Percentiles rank a stretch among this genome's conserved stretches.
Evolutionary conservation across 2,113 vertebrate genomes (phyloP).

Genomic region (Anolis carolinensis): DNA sequence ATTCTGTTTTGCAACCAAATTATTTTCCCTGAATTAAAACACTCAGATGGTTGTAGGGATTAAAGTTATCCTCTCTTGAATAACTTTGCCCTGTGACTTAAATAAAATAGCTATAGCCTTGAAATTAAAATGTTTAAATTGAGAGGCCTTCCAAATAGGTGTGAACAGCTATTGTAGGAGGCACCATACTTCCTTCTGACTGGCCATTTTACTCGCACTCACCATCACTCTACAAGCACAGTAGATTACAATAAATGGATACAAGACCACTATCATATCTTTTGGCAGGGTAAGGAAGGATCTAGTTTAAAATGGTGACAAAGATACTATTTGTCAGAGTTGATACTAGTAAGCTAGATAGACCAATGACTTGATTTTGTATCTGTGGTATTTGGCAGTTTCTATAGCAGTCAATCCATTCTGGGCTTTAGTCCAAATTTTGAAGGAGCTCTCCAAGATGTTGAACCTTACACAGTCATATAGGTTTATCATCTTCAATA

Average conservation of each 20-base stretch:
- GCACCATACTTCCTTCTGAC: background rate
- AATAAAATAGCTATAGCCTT: background rate
- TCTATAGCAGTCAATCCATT: too few species aligned
- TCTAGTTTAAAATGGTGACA: too few species aligned
- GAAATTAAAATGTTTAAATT: background rate
- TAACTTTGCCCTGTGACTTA: background rate
- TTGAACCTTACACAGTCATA: too few species aligned
- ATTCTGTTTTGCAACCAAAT: background rate
- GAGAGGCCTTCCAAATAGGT: background rate
- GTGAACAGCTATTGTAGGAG: background rate
- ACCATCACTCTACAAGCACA: background rate
- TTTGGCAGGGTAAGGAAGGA: too few species aligned
- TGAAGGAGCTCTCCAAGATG: too few species aligned
- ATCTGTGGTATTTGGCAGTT: too few species aligned
- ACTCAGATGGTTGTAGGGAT: background rate
- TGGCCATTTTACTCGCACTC: background rate
- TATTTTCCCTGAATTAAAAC: background rate
- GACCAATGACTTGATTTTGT: too few species aligned
- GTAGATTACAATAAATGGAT: background rate
- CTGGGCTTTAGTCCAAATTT: too few species aligned
- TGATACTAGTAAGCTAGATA: too few species aligned
- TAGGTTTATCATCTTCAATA: too few species aligned
- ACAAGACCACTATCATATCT: background rate
- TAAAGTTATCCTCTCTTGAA: background rate
- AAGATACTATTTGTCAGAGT: too few species aligned